phyloP scores from a whole-genome alignment of 2,113 vertebrate species.

The Cyprinodon brontotheroides region DNA sequence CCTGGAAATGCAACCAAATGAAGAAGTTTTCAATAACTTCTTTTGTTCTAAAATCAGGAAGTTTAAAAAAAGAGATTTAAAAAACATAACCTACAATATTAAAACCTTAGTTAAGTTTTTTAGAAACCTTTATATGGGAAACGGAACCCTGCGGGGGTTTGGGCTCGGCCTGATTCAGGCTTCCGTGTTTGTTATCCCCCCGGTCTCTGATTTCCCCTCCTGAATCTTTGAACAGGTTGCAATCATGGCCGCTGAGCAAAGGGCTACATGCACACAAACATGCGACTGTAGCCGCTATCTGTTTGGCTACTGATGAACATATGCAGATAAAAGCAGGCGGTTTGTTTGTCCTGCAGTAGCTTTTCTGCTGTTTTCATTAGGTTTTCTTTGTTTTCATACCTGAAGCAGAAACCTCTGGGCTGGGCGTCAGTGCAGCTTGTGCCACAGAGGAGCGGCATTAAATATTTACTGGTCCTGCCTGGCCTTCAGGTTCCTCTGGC shows the following conservation, averaged over 20 bases:
- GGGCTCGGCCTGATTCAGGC: neutral
- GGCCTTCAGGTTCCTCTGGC: slow-evolving; percentile 44
- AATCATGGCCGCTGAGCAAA: slow-evolving; percentile 53
- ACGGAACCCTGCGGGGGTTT: neutral
- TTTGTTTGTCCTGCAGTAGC: neutral
- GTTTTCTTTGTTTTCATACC: neutral
- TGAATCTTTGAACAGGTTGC: slow-evolving; percentile 64
- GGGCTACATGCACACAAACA: slow-evolving; percentile 28
- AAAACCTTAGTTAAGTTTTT: too few species aligned
- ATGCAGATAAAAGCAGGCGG: neutral
- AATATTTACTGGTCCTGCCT: slow-evolving; percentile 58
- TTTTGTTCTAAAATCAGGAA: neutral
- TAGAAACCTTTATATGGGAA: too few species aligned
- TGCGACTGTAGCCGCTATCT: too few species aligned
- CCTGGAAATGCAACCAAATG: neutral
- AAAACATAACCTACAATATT: too few species aligned
- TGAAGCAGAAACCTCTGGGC: neutral
- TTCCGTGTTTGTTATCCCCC: slow-evolving; percentile 25
- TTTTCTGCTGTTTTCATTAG: neutral
- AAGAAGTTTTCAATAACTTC: neutral
- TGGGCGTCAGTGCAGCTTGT: slow-evolving; percentile 3
- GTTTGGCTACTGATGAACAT: too few species aligned
- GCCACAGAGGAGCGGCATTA: slow-evolving; percentile 42
- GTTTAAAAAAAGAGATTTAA: neutral
- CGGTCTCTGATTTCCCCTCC: slow-evolving; percentile 54